Conservation (phyloP, 92 coral and sea anemone species). For the Desmophyllum pertusum region DNA sequence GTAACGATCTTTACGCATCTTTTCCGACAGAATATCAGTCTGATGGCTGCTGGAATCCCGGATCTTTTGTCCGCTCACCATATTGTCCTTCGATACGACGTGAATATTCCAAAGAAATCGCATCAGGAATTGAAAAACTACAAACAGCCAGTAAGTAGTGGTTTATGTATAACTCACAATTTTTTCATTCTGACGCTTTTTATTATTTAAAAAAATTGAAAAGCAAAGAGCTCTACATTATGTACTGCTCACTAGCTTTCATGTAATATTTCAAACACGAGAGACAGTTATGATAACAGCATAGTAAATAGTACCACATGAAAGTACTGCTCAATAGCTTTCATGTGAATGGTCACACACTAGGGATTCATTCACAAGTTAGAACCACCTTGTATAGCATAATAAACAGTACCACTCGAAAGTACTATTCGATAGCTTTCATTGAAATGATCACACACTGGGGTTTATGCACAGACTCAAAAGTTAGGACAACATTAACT, state of each 20-base stretch:
- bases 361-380: too few relatives aligned
- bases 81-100: slow-evolving; percentile 75
- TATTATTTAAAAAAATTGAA: too few relatives aligned
- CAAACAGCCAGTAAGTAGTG: slow-evolving; percentile 82
- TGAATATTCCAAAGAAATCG: slow-evolving; percentile 79
- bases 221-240: too few relatives aligned
- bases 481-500: not conserved
- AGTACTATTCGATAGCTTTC: not conserved
- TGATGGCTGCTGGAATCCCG: slow-evolving; percentile 95
- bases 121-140: slow-evolving; percentile 83
- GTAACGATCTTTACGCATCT: not conserved
- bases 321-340: too few relatives aligned
- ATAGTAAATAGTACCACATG: too few relatives aligned
- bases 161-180: not conserved
- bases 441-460: not conserved
- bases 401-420: not conserved
- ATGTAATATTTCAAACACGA: too few relatives aligned
- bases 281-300: too few relatives aligned
- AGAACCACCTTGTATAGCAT: not conserved
- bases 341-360: not conserved
- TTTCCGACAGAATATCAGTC: slow-evolving; percentile 72
- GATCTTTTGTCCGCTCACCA: slow-evolving; percentile 94
- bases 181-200: not conserved
- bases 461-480: not conserved
- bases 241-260: too few relatives aligned